A percentile compares a stretch with the other conserved stretches of the same genome.
These are phyloP conservation scores for Digitonthophagus gazella DNA, from an alignment of 2,888 invertebrate species.

Conservation along the genomic window DNA sequence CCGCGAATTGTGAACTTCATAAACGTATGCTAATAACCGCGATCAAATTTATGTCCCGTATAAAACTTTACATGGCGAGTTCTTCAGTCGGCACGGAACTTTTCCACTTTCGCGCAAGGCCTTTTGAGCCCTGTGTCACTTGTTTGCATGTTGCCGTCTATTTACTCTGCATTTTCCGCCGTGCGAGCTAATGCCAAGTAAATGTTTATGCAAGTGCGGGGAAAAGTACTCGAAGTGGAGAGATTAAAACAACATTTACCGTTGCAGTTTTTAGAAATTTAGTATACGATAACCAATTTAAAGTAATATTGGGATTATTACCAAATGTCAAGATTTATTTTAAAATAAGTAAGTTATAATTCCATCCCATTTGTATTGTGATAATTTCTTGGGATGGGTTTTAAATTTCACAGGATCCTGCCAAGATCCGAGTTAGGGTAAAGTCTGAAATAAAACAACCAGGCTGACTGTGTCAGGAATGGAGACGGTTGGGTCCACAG, in stretches of 20 bases:
- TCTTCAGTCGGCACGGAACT: conserved; percentile 30
- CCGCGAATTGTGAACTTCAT: conserved; percentile 38
- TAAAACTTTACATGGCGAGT: conserved; percentile 36
- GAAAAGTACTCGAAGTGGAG: not conserved
- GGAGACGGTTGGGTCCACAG: not conserved
- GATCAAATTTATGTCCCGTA: conserved; percentile 37
- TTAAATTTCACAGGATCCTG: not conserved
- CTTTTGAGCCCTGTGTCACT: conserved; percentile 29
- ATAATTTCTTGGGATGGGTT: not conserved
- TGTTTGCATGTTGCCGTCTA: conserved; percentile 34
- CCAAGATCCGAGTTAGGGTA: not conserved
- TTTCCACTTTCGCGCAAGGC: conserved; percentile 33
- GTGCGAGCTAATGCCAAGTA: not conserved
- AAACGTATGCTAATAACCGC: conserved; percentile 38
- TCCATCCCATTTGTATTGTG: not conserved
- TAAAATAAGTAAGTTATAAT: too few relatives aligned
- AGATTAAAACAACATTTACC: too few relatives aligned
- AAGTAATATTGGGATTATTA: too few relatives aligned
- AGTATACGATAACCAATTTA: too few relatives aligned
- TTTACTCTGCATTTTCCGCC: conserved; percentile 33
- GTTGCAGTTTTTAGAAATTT: too few relatives aligned
- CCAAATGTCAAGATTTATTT: too few relatives aligned
- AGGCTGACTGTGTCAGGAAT: not conserved
- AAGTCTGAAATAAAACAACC: not conserved
- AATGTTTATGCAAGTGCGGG: not conserved